Percentiles rank a stretch among this genome's conserved stretches.
Conservation (phyloP, 1,140 invertebrate genomes). For the Drosophila takahashii region DNA sequence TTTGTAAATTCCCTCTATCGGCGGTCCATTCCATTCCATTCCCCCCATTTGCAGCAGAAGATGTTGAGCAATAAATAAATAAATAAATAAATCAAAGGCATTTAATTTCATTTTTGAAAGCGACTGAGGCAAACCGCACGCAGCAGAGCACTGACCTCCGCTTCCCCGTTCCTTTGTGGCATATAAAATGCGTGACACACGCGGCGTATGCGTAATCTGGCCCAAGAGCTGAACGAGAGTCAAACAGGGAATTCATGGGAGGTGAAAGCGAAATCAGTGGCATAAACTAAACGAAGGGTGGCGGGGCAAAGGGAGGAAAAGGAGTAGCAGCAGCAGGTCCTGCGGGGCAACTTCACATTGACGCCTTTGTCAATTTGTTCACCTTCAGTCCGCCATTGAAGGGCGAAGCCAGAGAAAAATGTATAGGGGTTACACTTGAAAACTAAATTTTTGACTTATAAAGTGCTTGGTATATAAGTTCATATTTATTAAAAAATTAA, state of each 20-base stretch:
- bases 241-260: slow-evolving; percentile 8
- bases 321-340: slow-evolving; percentile 11
- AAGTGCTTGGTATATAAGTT: no score
- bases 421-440: background rate
- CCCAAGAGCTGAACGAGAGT: slow-evolving; percentile 20
- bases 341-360: slow-evolving; percentile 57
- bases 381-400: slow-evolving; percentile 44
- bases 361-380: slow-evolving; percentile 73
- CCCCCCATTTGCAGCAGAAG: background rate
- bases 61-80: slow-evolving; percentile 54
- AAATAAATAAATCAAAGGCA: slow-evolving; percentile 75
- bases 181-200: slow-evolving; percentile 54
- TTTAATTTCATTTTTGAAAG: slow-evolving; percentile 71
- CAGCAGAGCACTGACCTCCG: slow-evolving; percentile 23
- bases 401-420: slow-evolving; percentile 11
- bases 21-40: background rate
- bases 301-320: background rate
- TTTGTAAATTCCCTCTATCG: slow-evolving; percentile 28
- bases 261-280: slow-evolving; percentile 49
- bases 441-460: background rate
- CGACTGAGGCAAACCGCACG: slow-evolving; percentile 21
- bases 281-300: slow-evolving; percentile 19
- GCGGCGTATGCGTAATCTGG: slow-evolving; percentile 71
- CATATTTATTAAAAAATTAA: no score
- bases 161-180: background rate